Percentiles rank a stretch among this genome's conserved stretches.
phyloP scores from a whole-genome alignment of 2,797 vertebrate genomes.

The Florisuga fusca region DNA sequence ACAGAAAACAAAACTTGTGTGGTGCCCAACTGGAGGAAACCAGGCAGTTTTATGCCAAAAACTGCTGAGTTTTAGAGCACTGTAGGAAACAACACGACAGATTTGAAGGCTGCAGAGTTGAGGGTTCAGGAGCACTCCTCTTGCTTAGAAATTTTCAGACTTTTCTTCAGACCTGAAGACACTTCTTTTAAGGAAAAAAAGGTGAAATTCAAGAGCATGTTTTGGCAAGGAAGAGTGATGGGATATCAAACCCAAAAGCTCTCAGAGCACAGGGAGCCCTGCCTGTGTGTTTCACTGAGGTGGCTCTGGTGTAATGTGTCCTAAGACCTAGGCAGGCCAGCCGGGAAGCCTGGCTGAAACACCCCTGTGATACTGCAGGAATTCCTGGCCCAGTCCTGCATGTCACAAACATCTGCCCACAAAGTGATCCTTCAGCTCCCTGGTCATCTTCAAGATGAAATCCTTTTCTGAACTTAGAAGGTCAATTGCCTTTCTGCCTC shows the following conservation, averaged over 20 bases:
- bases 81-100: background rate
- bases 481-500: background rate
- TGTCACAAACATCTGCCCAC: background rate
- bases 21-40: background rate
- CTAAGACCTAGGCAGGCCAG: background rate
- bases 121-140: background rate
- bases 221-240: background rate
- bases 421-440: background rate
- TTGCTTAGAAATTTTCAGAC: background rate
- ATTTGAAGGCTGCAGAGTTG: background rate
- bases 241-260: background rate
- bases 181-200: background rate
- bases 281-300: background rate
- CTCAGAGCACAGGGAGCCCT: background rate
- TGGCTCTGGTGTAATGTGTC: background rate
- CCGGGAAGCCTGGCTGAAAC: background rate
- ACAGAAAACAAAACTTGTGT: background rate
- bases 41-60: background rate
- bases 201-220: background rate
- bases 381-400: fast-evolving
- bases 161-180: background rate
- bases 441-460: background rate
- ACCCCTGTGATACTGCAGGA: background rate
- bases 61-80: background rate
- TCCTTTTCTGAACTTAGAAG: background rate